Conservation (phyloP, 2,797 vertebrate genomes). For the Apogon talboti region DNA sequence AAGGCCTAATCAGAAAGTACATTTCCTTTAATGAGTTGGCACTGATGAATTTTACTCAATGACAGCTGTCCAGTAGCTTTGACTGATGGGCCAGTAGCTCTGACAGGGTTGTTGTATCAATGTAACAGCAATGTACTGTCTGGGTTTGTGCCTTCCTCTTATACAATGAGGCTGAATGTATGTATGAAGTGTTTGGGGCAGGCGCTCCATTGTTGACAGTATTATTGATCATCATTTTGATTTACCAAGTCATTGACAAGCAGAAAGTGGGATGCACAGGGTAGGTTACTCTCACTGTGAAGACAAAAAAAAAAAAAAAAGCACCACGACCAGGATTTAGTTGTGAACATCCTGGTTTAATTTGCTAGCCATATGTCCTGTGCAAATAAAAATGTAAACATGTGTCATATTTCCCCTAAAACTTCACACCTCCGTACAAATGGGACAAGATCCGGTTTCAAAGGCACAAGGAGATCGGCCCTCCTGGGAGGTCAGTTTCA, state of each 20-base stretch:
- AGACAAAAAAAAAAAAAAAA: conserved; percentile 66
- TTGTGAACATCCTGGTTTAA: conserved; percentile 52
- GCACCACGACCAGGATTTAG: conserved; percentile 52
- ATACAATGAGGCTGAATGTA: conserved; percentile 82
- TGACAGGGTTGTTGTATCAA: conserved; percentile 75
- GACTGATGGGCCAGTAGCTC: conserved; percentile 47
- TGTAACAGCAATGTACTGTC: conserved; percentile 57
- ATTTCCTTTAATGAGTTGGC: conserved; percentile 75
- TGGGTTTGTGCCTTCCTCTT: conserved; percentile 69
- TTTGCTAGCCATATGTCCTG: conserved; percentile 42
- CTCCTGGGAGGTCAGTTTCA: conserved; percentile 62
- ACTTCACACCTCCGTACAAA: conserved; percentile 28
- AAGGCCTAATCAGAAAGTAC: conserved; percentile 75
- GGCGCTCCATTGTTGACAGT: conserved; percentile 81
- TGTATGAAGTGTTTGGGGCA: conserved; percentile 86
- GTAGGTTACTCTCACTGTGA: conserved; percentile 76
- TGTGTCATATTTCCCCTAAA: conserved; percentile 44
- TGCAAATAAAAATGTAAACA: conserved; percentile 44
- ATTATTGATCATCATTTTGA: conserved; percentile 80
- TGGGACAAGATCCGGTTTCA: conserved; percentile 55
- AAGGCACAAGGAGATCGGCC: conserved; percentile 31
- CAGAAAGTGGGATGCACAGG: conserved; percentile 65
- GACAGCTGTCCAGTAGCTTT: conserved; percentile 54
- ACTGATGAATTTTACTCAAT: conserved; percentile 68
- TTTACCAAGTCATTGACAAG: conserved; percentile 69